phyloP scores from a whole-genome alignment of 2,888 invertebrate species.

The Melolontha melolontha region DNA sequence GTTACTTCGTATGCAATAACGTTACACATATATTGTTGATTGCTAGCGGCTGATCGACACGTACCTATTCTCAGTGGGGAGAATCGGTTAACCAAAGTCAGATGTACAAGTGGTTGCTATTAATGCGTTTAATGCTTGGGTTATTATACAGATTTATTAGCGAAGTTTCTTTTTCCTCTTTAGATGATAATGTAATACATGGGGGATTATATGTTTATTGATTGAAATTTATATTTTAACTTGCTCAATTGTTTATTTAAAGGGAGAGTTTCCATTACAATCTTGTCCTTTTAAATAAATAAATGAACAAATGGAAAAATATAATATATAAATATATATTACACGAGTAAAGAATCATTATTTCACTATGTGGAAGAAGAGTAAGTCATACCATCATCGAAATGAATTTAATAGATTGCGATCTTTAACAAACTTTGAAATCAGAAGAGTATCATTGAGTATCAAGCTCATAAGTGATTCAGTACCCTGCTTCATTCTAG shows the following conservation, averaged over 20 bases:
- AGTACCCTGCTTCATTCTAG: no score
- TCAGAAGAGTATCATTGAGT: no score
- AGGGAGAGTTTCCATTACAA: no score
- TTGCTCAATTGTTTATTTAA: not conserved
- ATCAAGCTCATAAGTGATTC: no score
- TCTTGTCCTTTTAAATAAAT: no score
- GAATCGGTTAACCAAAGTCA: constrained; percentile 61
- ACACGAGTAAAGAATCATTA: no score
- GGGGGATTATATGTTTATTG: not conserved
- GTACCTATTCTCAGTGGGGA: constrained; percentile 33
- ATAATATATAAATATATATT: no score
- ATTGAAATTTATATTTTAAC: not conserved
- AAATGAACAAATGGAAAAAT: no score
- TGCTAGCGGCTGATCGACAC: constrained; percentile 1
- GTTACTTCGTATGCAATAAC: constrained; percentile 14
- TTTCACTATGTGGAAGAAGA: no score
- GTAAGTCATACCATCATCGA: no score
- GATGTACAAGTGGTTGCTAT: constrained; percentile 65
- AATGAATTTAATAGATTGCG: no score
- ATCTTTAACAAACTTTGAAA: no score
- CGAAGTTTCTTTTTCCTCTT: constrained; percentile 22
- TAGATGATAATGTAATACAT: not conserved
- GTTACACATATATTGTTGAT: not conserved
- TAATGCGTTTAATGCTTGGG: constrained; percentile 63
- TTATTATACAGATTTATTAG: constrained; percentile 59